phyloP scores from a whole-genome alignment of 2,888 invertebrate species.

The Phaonia tiefii region DNA sequence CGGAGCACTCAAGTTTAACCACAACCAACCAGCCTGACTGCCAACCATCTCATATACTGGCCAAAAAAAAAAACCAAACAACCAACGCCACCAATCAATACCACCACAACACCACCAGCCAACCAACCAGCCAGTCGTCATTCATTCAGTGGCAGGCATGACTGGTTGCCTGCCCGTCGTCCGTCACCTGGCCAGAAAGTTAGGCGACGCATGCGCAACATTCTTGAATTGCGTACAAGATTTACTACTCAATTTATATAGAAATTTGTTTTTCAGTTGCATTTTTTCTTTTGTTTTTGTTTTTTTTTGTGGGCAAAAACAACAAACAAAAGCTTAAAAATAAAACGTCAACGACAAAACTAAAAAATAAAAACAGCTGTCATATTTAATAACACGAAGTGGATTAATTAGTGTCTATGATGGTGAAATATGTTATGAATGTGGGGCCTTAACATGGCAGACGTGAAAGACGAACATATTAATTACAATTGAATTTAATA shows the following conservation, averaged over 20 bases:
- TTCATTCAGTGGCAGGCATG: not conserved
- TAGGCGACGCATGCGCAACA: conserved; percentile 5
- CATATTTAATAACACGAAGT: conserved; percentile 1
- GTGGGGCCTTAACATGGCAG: too few species aligned
- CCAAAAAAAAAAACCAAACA: conserved; percentile 26
- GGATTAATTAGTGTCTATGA: too few species aligned
- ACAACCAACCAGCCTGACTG: conserved; percentile 13
- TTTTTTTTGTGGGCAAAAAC: not conserved
- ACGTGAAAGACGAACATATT: too few species aligned
- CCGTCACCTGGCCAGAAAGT: not conserved
- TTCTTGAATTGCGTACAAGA: conserved; percentile 20
- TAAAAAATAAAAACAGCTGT: not conserved
- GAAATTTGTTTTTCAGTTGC: conserved; percentile 18
- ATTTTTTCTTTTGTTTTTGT: conserved; percentile 6
- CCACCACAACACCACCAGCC: not conserved
- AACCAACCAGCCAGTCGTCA: not conserved
- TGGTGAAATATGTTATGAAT: too few species aligned
- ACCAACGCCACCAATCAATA: too few species aligned
- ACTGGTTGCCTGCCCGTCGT: too few species aligned
- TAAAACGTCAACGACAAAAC: not conserved
- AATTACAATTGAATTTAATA: too few species aligned
- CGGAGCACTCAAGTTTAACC: conserved; percentile 65
- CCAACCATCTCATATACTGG: conserved; percentile 10
- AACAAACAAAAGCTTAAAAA: not conserved
- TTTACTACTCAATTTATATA: not conserved